These are phyloP conservation scores for Aurelia sp. DNA, from an alignment of 30 jellyfish, hydroid and myxozoan genomes.

Conservation along the genomic window DNA sequence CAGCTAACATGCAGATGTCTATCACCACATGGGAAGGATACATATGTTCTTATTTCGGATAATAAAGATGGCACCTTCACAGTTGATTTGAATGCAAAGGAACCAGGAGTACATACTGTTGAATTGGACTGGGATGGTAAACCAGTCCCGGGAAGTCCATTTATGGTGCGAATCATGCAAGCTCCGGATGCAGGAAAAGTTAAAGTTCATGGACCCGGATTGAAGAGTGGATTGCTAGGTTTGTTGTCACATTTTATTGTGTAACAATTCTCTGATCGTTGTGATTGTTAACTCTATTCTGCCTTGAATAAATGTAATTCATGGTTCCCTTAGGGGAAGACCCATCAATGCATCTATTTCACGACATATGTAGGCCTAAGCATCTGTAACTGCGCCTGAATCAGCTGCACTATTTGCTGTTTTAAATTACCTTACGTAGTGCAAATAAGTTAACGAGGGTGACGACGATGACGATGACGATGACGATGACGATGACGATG, in stretches of 20 bases:
- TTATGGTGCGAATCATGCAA: conserved; percentile 93
- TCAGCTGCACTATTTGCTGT: too few relatives aligned
- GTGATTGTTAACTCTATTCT: too few relatives aligned
- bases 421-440: too few relatives aligned
- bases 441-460: too few relatives aligned
- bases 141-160: conserved; percentile 98
- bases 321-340: too few relatives aligned
- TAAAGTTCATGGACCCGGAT: conserved; percentile 94
- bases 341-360: too few relatives aligned
- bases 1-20: conserved; percentile 83
- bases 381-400: too few relatives aligned
- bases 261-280: background rate
- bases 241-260: background rate
- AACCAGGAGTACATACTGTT: conserved; percentile 94
- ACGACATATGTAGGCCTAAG: too few relatives aligned
- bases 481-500: too few relatives aligned
- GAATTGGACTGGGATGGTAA: conserved; percentile 98
- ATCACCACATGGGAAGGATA: conserved; percentile 87
- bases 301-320: too few relatives aligned
- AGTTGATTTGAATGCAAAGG: conserved; percentile 93
- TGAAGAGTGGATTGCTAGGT: conserved; percentile 78
- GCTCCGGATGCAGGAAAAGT: conserved; percentile 90
- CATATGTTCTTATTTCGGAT: conserved; percentile 87
- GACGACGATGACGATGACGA: too few relatives aligned
- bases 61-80: conserved; percentile 98